Evolutionary conservation across 2,888 invertebrate genomes (phyloP), one percentile per base, ranked within the genome.

Genomic region (Stegana nigrithorax): DNA sequence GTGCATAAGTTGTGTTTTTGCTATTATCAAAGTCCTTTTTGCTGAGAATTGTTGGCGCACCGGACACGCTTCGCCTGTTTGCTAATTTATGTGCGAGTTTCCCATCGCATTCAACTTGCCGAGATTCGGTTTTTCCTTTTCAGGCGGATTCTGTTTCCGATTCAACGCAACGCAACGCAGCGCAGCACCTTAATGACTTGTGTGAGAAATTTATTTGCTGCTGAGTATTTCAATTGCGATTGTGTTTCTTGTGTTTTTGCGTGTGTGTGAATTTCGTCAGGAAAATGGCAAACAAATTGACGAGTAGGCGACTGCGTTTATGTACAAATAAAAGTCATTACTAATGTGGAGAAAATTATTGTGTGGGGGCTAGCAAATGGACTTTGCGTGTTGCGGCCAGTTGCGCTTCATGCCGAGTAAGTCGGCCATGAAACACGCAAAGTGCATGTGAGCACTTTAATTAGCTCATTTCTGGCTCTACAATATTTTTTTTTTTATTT

Each of bases 21-120:
- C 5, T 21, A 23, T 8, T 21, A 10, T n/a, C 6, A 47, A 47
- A 47, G 6, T 2, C 17, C 8, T 12, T 32, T 29, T 32, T 32
- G 10, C 23, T 25, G 32, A 17, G 14, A n/a, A 27, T 27, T 50
- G 10, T 50, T 39, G n/a, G 39, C 12, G 6, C 27, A 14, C 6
- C 14, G 53, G 53, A 36, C 53, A 32, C 53, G 53, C 32, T 55
- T 55, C 29, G 32, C 32, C 14, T 32, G 32, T 32, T 21, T 12
- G 53, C 17, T 29, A 32, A 53, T 53, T 32, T 53, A 53, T 53
- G 53, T 55, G 32, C 19, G 23, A 47, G 10, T 10, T 45, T 45
- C n/a, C n/a, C n/a, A n/a, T 4, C 39, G 14, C 39, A 17, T 39
- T 2, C 14, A 17, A 39, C 39, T 12, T 6, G 12, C 17, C 4